Percentiles rank a stretch among this genome's conserved stretches.
These are phyloP conservation scores for Lepas anatifera DNA, from an alignment of 2,888 invertebrate species.

Conservation along the genomic window DNA sequence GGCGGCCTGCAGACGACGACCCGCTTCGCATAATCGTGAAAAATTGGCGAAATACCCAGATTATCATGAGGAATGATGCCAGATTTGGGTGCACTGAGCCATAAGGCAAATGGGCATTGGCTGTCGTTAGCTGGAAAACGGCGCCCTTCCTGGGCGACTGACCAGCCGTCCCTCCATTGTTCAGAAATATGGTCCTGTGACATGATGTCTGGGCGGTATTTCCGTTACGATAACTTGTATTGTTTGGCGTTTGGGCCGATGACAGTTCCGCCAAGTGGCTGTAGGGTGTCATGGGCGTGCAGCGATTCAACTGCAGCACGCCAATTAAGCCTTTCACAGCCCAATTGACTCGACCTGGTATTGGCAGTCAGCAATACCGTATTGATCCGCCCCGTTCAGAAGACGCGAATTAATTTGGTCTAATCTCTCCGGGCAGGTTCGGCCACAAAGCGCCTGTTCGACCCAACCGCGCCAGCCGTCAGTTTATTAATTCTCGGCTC, in stretches of 20 bases:
- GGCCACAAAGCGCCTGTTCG: background rate
- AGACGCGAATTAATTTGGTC: background rate
- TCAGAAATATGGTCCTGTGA: too few relatives aligned
- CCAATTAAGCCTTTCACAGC: too few relatives aligned
- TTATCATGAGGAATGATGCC: constrained; percentile 10
- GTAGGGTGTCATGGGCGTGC: background rate
- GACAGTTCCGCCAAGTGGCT: too few relatives aligned
- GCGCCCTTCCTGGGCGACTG: too few relatives aligned
- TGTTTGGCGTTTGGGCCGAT: too few relatives aligned
- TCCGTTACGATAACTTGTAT: too few relatives aligned
- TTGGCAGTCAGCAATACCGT: background rate
- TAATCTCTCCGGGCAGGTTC: background rate
- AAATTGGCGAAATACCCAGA: background rate
- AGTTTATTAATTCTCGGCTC: constrained; percentile 4
- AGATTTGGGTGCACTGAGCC: background rate
- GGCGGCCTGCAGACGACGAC: background rate
- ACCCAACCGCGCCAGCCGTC: background rate
- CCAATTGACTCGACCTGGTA: too few relatives aligned
- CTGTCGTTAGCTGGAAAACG: too few relatives aligned
- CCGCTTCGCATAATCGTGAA: constrained; percentile 5
- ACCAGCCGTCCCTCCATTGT: too few relatives aligned
- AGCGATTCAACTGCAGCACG: background rate
- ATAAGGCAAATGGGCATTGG: background rate
- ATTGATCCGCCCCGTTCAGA: background rate
- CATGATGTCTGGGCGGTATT: too few relatives aligned